Evolutionary conservation across 2,797 vertebrate species (phyloP).

Genomic region (Neopelma chrysocephalum): DNA sequence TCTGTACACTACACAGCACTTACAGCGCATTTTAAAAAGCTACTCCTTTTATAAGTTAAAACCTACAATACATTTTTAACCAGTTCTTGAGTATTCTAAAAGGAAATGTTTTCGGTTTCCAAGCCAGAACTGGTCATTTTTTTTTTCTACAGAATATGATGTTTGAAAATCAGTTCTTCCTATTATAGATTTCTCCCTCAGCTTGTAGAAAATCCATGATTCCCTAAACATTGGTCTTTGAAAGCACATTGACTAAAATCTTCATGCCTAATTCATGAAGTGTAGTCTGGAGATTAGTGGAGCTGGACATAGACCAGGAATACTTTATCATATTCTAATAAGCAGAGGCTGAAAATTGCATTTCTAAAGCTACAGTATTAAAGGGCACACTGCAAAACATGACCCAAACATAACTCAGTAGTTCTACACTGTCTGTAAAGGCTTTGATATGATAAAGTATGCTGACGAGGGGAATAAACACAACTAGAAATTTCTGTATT

Average conservation of each 20-base stretch:
- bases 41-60: conserved; percentile 42
- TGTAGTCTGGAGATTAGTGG: conserved; percentile 83
- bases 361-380: conserved; percentile 98
- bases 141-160: conserved; percentile 84
- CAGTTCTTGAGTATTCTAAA: conserved; percentile 73
- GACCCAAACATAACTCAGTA: conserved; percentile 87
- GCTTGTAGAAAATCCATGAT: conserved; percentile 85
- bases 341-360: conserved; percentile 94
- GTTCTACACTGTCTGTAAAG: conserved; percentile 88
- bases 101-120: conserved; percentile 78
- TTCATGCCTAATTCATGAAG: conserved; percentile 92
- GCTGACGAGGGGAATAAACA: conserved; percentile 94
- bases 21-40: conserved; percentile 61
- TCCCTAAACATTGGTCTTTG: conserved; percentile 86
- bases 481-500: conserved; percentile 80
- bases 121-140: conserved; percentile 79
- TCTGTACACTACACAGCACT: neutral
- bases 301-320: conserved; percentile 89
- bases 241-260: conserved; percentile 87
- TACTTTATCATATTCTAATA: conserved; percentile 99
- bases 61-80: conserved; percentile 64
- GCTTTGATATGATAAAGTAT: conserved; percentile 97
- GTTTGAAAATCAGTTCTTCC: conserved; percentile 87
- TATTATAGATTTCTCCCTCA: conserved; percentile 86
- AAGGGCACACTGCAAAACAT: conserved; percentile 92